Base-by-base conservation (phyloP, 2,113 vertebrate species). In the Pomatostomus ruficeps region DNA sequence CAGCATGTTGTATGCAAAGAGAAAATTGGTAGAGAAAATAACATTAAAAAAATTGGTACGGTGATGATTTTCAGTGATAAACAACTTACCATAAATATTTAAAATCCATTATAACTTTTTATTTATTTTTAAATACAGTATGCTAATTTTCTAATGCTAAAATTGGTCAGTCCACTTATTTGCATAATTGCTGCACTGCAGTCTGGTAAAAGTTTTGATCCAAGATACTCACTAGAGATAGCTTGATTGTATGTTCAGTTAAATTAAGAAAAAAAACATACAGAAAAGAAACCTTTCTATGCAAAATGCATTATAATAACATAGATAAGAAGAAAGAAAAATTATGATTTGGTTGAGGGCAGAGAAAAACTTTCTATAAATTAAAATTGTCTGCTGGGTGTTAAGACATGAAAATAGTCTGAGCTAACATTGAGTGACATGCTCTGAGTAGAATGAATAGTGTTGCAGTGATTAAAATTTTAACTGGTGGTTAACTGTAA, bases 81-180 rank as follows among this genome's bases (percentile, higher is more conserved):
- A 91, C 24, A 94, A 36, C 38, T 84, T 90, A 91, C 36, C 49
- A 79, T 94, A 97, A 97, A 96, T 95, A 92, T 78, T 97, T 84
- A 81, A 97, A 97, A 95, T 84, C 22, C 83, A 88, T 93, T 96
- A 68, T 81, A 94, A 88, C 46, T 73, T 61, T 79, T 94, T 95
- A 91, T 95, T 97, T 96, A 86, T 94, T 94, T 79, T 95, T 80
- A 91, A 93, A 92, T 46, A 62, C 25, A 87, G 21, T 75, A 63
- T 70, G 86, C 55, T 89, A 93, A 96, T 95, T 92, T 95, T 89
- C 65, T 74, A 84, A 93, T 84, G 36, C 15, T 80, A 82, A 93
- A 93, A 73, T 85, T 0, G 0, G 66, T 89, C n/a, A 26, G 46
- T 91, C 80, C 76, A 46, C 40, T 85, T 91, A 88, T 96, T 97